A percentile compares a stretch with the other conserved stretches of the same genome.
phyloP scores from a whole-genome alignment of 2,888 invertebrate genomes.

The Amiota mariae region DNA sequence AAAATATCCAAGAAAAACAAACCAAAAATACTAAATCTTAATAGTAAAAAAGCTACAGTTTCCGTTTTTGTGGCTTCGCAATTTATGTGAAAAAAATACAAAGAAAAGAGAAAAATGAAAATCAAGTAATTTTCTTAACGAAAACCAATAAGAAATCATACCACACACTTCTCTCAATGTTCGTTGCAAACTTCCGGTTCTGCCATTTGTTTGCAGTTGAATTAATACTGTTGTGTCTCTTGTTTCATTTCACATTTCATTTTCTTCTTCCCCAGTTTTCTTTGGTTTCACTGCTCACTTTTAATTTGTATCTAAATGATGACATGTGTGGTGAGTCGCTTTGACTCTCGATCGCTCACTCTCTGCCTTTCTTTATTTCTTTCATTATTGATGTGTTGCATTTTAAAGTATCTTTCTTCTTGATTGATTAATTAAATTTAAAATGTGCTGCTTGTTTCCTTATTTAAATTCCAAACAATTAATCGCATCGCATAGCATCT shows the following conservation, averaged over 20 bases:
- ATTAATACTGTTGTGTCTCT: too few species aligned
- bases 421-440: too few species aligned
- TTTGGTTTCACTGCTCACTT: too few species aligned
- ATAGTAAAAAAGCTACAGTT: conserved; percentile 57
- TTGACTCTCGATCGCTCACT: neutral
- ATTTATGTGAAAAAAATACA: conserved; percentile 18
- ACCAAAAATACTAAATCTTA: conserved; percentile 51
- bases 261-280: too few species aligned
- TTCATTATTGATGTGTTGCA: too few species aligned
- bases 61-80: conserved; percentile 54
- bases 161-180: neutral
- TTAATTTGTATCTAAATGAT: neutral
- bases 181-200: conserved; percentile 1
- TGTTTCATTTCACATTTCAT: too few species aligned
- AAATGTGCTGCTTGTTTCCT: neutral
- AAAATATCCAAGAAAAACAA: conserved; percentile 55
- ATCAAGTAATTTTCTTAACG: conserved; percentile 10
- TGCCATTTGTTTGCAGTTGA: neutral
- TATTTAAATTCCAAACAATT: neutral
- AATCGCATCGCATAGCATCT: conserved; percentile 1
- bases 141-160: conserved; percentile 18
- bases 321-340: neutral
- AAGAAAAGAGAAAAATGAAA: conserved; percentile 19
- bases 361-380: too few species aligned
- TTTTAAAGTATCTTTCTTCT: too few species aligned